These are phyloP conservation scores for Tragopan temminckii DNA, from an alignment of 2,797 vertebrate genomes.

Conservation along the genomic window DNA sequence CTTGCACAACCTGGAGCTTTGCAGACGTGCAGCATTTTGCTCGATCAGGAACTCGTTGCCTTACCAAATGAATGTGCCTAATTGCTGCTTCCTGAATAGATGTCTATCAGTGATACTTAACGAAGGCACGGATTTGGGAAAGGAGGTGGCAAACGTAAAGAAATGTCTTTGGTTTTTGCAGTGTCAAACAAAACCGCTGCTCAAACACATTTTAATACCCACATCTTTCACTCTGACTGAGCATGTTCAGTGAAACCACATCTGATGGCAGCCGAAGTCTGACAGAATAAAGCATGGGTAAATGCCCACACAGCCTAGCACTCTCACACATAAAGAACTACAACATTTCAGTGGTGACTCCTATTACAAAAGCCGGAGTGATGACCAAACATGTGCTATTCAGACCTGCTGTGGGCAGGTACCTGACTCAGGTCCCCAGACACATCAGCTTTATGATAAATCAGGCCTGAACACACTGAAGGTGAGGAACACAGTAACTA, in stretches of 20 bases:
- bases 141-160: background rate
- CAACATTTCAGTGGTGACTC: accelerated
- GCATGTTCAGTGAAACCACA: background rate
- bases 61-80: background rate
- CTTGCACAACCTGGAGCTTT: background rate
- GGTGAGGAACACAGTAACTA: background rate
- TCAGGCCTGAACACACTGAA: background rate
- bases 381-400: background rate
- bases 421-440: background rate
- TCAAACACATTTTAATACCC: background rate
- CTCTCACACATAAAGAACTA: accelerated
- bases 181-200: background rate
- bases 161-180: background rate
- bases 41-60: background rate
- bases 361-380: background rate
- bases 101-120: background rate
- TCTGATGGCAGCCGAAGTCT: background rate
- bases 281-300: background rate
- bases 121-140: background rate
- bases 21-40: background rate
- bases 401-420: background rate
- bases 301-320: background rate
- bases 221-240: background rate
- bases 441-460: background rate
- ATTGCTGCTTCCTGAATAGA: background rate